Evolutionary conservation across 2,888 invertebrate genomes (phyloP).

Genomic region (Andrena marginata): DNA sequence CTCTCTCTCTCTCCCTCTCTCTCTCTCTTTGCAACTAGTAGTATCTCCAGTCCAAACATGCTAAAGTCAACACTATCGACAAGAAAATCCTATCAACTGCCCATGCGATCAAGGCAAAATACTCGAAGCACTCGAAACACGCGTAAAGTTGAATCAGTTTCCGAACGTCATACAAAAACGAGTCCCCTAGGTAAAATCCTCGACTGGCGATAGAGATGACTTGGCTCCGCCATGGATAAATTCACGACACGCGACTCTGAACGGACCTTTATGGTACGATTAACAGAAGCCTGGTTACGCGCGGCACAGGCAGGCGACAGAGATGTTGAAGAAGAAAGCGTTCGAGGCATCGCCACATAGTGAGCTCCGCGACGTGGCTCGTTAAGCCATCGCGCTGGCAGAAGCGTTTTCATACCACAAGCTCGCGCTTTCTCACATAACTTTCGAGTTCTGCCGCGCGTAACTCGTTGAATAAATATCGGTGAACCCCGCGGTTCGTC

Average conservation of each 20-base stretch:
- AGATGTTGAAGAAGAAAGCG: constrained; percentile 4
- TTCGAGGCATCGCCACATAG: constrained; percentile 3
- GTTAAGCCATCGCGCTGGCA: not conserved
- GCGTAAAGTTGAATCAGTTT: too few species aligned
- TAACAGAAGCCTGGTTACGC: constrained; percentile 21
- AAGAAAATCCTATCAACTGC: too few species aligned
- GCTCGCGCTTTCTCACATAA: constrained; percentile 18
- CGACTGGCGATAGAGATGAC: constrained; percentile 18
- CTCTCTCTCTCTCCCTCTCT: too few species aligned
- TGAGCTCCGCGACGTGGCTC: constrained; percentile 8
- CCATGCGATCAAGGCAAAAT: too few species aligned
- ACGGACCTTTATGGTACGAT: constrained; percentile 41
- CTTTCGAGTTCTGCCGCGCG: constrained; percentile 9
- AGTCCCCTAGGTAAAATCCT: not conserved
- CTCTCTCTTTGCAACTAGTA: not conserved
- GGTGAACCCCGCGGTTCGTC: not conserved
- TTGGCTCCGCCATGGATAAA: constrained; percentile 20
- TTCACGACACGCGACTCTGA: constrained; percentile 50
- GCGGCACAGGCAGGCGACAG: constrained; percentile 2
- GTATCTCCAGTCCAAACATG: not conserved
- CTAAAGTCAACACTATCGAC: too few species aligned
- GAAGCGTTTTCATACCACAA: not conserved
- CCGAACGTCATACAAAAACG: not conserved
- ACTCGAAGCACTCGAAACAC: too few species aligned
- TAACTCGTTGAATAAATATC: constrained; percentile 39